A percentile compares a stretch with the other conserved stretches of the same genome.
Evolutionary conservation across 2,113 vertebrate genomes (phyloP).

Genomic region (Petroica traversi): DNA sequence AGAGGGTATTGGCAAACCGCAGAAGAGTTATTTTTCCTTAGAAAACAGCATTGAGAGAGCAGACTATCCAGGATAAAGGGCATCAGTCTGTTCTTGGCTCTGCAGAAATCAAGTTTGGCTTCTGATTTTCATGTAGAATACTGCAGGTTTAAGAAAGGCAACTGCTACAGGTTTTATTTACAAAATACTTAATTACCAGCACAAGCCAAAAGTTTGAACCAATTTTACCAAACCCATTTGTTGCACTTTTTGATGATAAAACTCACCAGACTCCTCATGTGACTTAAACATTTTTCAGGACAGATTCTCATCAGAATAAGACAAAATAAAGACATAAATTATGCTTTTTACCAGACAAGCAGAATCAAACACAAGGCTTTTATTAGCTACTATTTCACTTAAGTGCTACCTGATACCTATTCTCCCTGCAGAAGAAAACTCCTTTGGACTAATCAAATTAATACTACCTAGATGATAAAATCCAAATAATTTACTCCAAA

Average conservation of each 20-base stretch:
- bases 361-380: conserved; percentile 26
- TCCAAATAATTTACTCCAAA: too few relatives aligned
- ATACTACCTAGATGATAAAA: not conserved
- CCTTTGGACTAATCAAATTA: not conserved
- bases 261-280: not conserved
- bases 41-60: not conserved
- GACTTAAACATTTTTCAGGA: not conserved
- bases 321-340: not conserved
- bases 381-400: conserved; percentile 4
- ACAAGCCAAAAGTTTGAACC: not conserved
- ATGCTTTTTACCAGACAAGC: not conserved
- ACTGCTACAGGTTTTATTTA: not conserved
- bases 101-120: not conserved
- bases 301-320: not conserved
- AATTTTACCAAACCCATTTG: not conserved
- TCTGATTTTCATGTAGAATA: not conserved
- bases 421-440: not conserved
- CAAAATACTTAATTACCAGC: not conserved
- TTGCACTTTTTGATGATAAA: not conserved
- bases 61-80: conserved; percentile 38
- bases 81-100: not conserved
- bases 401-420: not conserved
- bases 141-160: not conserved
- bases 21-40: conserved; percentile 20
- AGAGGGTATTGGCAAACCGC: conserved; percentile 10